Conservation (phyloP, 1,140 invertebrate genomes). For the Drosophila athabasca region DNA sequence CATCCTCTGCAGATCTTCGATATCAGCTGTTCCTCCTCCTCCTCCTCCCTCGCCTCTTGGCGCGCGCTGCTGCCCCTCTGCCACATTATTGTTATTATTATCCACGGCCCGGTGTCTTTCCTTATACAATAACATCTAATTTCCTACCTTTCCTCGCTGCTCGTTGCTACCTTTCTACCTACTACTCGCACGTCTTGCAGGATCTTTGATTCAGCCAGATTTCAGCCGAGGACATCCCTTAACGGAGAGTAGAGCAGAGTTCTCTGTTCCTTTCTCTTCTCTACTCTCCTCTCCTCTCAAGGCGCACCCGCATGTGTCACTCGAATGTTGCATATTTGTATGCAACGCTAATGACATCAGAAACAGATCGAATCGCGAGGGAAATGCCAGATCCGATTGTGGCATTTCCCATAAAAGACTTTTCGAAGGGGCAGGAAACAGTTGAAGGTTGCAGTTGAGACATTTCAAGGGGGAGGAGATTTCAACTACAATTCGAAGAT, state of each 20-base stretch:
- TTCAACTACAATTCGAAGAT: too few relatives aligned
- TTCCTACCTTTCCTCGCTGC: constrained; percentile 55
- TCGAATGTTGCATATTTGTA: constrained; percentile 70
- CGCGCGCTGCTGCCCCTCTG: constrained; percentile 53
- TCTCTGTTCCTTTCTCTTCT: too few relatives aligned
- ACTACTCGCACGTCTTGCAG: constrained; percentile 28
- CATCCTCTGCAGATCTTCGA: constrained; percentile 11
- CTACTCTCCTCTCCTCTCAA: neutral
- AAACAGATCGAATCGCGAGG: constrained; percentile 20
- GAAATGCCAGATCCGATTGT: constrained; percentile 16
- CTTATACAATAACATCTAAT: constrained; percentile 81
- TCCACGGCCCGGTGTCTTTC: constrained; percentile 78
- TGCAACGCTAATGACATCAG: constrained; percentile 63
- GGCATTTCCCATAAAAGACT: constrained; percentile 4
- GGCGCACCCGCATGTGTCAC: constrained; percentile 64
- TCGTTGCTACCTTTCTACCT: constrained; percentile 47
- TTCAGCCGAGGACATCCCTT: constrained; percentile 32
- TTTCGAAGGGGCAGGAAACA: neutral
- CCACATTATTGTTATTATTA: constrained; percentile 73
- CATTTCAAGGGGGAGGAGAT: neutral
- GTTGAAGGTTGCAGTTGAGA: too few relatives aligned
- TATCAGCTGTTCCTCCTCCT: constrained; percentile 39
- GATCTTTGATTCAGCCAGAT: constrained; percentile 56
- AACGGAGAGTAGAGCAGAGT: neutral
- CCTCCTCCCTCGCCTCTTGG: constrained; percentile 26